Percentiles rank a stretch among this genome's conserved stretches.
phyloP scores from a whole-genome alignment of 1,140 invertebrate genomes.

The Propsilocerus akamusi region DNA sequence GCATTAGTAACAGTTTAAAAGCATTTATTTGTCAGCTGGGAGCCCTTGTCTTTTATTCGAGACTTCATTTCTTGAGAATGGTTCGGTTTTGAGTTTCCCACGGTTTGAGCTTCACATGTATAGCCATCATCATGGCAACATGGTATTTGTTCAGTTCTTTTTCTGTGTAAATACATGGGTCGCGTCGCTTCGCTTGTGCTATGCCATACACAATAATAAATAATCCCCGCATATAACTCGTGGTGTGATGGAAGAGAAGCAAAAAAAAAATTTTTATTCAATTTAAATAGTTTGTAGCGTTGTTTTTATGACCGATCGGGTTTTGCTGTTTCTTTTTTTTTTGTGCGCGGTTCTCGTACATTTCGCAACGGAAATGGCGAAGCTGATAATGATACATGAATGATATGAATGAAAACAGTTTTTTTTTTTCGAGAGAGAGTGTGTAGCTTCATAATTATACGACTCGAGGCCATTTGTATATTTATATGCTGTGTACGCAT shows the following conservation, averaged over 20 bases:
- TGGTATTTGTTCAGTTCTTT: background rate
- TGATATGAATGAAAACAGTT: no score
- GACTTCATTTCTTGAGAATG: background rate
- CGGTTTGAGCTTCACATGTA: constrained; percentile 1
- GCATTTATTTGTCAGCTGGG: background rate
- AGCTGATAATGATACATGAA: background rate
- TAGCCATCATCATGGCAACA: background rate
- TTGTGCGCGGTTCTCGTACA: background rate
- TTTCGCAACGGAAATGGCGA: constrained; percentile 1
- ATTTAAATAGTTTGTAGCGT: constrained; percentile 1
- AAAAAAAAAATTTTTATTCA: background rate
- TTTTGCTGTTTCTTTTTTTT: no score
- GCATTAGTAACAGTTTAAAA: background rate
- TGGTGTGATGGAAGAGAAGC: background rate
- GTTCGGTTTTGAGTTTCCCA: background rate
- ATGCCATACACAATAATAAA: background rate
- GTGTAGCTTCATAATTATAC: no score
- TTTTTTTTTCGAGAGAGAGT: no score
- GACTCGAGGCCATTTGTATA: no score
- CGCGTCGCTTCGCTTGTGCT: background rate
- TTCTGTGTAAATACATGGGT: background rate
- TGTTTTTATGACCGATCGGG: background rate
- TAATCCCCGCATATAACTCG: background rate
- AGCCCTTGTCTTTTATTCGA: background rate
- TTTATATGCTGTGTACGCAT: no score